These are phyloP conservation scores for Mionectes macconnelli DNA, from an alignment of 2,113 vertebrate species.

Conservation along the genomic window DNA sequence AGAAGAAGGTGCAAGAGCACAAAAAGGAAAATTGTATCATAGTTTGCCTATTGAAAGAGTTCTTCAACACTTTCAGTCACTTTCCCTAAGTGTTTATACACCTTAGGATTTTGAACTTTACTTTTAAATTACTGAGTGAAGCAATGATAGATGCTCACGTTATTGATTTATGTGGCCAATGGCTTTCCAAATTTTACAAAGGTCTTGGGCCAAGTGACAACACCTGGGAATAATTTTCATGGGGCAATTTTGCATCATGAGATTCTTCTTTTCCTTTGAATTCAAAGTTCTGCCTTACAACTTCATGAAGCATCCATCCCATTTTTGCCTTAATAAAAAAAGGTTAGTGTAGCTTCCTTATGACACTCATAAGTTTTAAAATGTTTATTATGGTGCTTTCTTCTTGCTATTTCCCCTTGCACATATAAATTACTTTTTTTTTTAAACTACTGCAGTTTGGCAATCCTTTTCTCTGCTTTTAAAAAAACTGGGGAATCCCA, in stretches of 20 bases:
- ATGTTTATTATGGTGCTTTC: background rate
- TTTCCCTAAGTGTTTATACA: background rate
- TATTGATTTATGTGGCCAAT: background rate
- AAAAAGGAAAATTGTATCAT: background rate
- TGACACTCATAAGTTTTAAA: background rate
- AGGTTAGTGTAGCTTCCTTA: background rate
- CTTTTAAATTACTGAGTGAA: background rate
- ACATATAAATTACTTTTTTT: background rate
- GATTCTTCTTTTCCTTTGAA: background rate
- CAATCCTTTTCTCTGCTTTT: background rate
- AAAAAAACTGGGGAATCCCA: background rate
- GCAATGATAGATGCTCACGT: background rate
- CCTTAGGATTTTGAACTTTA: background rate
- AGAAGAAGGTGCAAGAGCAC: background rate
- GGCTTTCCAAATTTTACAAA: background rate
- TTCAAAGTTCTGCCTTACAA: background rate
- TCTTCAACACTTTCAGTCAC: background rate
- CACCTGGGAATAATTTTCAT: conserved; percentile 1
- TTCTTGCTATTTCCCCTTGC: background rate
- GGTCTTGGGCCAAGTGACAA: conserved; percentile 9
- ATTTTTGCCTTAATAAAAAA: background rate
- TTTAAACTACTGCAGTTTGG: background rate
- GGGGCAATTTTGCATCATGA: background rate
- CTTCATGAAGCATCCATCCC: background rate
- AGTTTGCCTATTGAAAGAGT: background rate